Evolutionary conservation across 2,113 vertebrate species (phyloP).

Genomic region (Platysternon megacephalum): DNA sequence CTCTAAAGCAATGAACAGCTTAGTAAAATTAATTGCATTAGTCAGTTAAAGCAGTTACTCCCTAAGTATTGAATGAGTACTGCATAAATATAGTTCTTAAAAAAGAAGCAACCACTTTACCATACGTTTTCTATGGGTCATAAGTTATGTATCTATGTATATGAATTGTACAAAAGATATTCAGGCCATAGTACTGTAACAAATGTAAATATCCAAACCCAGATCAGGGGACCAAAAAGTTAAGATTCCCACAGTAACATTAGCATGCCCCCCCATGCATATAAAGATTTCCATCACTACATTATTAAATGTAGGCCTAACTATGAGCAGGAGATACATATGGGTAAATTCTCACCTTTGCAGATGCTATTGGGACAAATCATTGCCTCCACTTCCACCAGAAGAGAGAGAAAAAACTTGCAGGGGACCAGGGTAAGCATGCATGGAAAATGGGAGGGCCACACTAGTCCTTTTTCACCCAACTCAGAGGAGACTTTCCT

Average conservation of each 20-base stretch:
- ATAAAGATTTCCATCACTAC: not conserved
- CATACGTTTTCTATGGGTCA: not conserved
- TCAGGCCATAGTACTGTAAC: not conserved
- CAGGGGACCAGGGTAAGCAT: not conserved
- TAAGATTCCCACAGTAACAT: not conserved
- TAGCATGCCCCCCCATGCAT: not conserved
- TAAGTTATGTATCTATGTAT: not conserved
- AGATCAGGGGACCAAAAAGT: not conserved
- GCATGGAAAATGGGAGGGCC: not conserved
- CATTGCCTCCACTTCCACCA: not conserved
- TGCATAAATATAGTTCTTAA: not conserved
- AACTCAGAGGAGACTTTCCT: not conserved
- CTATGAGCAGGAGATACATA: not conserved
- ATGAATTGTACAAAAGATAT: not conserved
- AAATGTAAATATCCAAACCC: not conserved
- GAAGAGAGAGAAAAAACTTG: fast-evolving
- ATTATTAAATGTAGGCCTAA: not conserved
- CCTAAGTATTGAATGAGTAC: not conserved
- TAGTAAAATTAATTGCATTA: conserved; percentile 21
- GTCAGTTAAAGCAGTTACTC: not conserved
- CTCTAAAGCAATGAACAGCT: not conserved
- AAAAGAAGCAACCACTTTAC: not conserved
- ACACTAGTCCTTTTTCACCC: fast-evolving
- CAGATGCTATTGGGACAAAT: not conserved
- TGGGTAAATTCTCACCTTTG: not conserved